Base-by-base conservation (phyloP, 2,888 invertebrate species). In the Tiphia femorata region DNA sequence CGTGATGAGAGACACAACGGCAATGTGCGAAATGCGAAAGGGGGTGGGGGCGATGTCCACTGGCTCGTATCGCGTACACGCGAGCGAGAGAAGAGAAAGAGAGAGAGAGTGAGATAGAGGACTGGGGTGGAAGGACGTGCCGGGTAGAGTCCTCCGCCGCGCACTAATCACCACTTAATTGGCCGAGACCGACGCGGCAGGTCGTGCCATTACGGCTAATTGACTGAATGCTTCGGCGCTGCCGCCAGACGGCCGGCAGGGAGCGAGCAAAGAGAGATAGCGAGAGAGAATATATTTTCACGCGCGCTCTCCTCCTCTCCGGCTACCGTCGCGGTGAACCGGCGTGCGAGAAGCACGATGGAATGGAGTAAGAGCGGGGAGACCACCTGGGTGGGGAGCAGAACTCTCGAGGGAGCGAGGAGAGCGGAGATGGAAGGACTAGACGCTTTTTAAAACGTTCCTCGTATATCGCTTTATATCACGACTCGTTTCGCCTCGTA, bases 141-240 rank as follows among this genome's bases (percentile, higher is more conserved):
- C n/a, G n/a, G n/a, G n/a, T n/a, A n/a, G n/a, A n/a, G n/a, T n/a
- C n/a, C n/a, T n/a, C n/a, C n/a, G n/a, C 49, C 68, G 66, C 67
- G 67, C 71, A 74, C 74, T 73, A 75, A 74, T 74, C 73, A 75
- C 70, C 70, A 73, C 69, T 75, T 75, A 75, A 76, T 76, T 75
- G 75, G 69, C 66, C 72, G 64, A 59, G 63, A 67, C 72, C 64
- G 69, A 70, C 67, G 65, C 68, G 68, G 66, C 75, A 72, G 71
- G 67, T 69, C 69, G 69, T 72, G 73, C 71, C 69, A 72, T 72
- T 72, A 71, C 62, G 58, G 64, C 74, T 75, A 75, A 75, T 75
- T 73, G 75, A 75, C 73, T 57, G 67, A 69, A 69, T 68, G 70
- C 64, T 64, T 66, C 69, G 64, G 61, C 64, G 68, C 60, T 62